These are phyloP conservation scores for Sebastes steindachneri DNA, from an alignment of 2,797 vertebrate species.

Conservation along the genomic window DNA sequence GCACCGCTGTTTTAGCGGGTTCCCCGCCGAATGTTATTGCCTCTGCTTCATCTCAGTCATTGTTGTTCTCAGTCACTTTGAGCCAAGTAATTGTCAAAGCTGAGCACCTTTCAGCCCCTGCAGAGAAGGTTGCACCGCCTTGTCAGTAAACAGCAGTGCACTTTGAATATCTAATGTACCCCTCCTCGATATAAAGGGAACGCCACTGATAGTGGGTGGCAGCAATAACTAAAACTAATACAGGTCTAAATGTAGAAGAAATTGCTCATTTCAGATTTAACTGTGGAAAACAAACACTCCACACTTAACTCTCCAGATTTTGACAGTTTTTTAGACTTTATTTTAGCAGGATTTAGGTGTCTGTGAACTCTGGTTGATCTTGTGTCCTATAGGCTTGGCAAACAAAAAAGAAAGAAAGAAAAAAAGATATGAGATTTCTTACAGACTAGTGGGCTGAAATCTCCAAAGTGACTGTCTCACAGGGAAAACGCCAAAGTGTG, in stretches of 20 bases:
- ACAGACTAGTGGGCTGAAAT: conserved; percentile 15
- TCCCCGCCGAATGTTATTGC: conserved; percentile 67
- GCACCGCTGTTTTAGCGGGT: conserved; percentile 63
- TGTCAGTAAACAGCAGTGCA: conserved; percentile 70
- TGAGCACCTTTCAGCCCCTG: conserved; percentile 76
- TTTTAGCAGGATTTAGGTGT: conserved; percentile 48
- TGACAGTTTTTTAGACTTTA: conserved; percentile 55
- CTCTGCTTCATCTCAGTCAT: conserved; percentile 66
- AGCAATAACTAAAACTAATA: conserved; percentile 59
- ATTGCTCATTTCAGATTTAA: conserved; percentile 59
- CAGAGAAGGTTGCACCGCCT: conserved; percentile 62
- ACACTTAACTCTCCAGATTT: conserved; percentile 4
- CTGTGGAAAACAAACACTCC: conserved; percentile 26
- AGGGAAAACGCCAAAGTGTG: conserved; percentile 6
- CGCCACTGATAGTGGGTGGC: conserved; percentile 50
- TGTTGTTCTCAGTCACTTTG: conserved; percentile 79
- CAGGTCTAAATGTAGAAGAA: conserved; percentile 38
- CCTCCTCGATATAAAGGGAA: conserved; percentile 48
- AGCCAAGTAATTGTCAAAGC: conserved; percentile 78
- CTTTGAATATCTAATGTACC: conserved; percentile 76
- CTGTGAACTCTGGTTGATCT: conserved; percentile 17
- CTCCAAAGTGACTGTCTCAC: conserved; percentile 27
- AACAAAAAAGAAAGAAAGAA: background rate
- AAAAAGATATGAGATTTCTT: conserved; percentile 17
- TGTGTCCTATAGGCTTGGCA: background rate